Evolutionary conservation across 92 coral and sea anemone genomes (phyloP).

Genomic region (Plumapathes pennacea): DNA sequence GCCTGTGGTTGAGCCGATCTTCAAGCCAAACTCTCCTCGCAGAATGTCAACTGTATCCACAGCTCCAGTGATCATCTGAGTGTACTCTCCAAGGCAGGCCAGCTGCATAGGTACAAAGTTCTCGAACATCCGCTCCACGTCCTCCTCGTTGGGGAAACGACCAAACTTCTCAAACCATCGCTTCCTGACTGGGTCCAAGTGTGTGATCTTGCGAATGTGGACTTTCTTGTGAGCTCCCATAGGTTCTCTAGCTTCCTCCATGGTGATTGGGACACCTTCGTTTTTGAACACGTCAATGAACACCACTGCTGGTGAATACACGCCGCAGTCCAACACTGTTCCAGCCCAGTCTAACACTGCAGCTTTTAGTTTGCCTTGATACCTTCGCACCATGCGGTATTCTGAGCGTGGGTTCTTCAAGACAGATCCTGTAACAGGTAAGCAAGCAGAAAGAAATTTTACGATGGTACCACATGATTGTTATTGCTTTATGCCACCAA

Average conservation of each 20-base stretch:
- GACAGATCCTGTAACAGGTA: constrained; percentile 49
- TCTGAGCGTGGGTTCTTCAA: constrained; percentile 84
- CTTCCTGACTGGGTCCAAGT: constrained; percentile 79
- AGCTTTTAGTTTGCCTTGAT: constrained; percentile 86
- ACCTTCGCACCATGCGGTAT: constrained; percentile 85
- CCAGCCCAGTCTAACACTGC: constrained; percentile 94
- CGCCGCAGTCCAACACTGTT: constrained; percentile 94
- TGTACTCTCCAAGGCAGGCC: constrained; percentile 61
- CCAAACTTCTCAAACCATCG: constrained; percentile 93
- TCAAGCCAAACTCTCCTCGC: constrained; percentile 65
- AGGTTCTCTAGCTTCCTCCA: constrained; percentile 96
- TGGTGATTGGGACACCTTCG: constrained; percentile 94
- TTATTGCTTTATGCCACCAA: constrained; percentile 1
- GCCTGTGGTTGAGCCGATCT: constrained; percentile 97
- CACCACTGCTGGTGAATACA: constrained; percentile 85
- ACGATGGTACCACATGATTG: too few relatives aligned
- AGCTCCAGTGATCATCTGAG: constrained; percentile 96
- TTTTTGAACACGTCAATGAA: constrained; percentile 75
- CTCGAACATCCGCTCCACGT: constrained; percentile 83
- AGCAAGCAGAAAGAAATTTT: not conserved
- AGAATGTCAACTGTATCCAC: constrained; percentile 77
- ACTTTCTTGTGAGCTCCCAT: constrained; percentile 98
- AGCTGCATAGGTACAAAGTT: constrained; percentile 89
- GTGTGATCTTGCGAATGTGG: constrained; percentile 79
- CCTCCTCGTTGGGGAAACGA: constrained; percentile 76